Conservation (phyloP, 1,140 invertebrate genomes). For the Eupristina koningsbergeri region DNA sequence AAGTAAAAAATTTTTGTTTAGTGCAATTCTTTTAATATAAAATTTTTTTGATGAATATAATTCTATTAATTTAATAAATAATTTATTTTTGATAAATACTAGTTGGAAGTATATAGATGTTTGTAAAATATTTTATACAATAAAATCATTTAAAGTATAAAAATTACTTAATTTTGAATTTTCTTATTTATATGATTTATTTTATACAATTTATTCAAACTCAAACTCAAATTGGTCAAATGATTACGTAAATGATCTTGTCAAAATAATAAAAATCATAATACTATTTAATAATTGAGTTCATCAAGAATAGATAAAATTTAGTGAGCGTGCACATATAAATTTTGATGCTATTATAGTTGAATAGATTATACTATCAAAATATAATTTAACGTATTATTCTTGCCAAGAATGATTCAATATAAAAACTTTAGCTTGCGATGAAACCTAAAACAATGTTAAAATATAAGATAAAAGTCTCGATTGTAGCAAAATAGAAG, state of each 20-base stretch:
- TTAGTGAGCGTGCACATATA: not conserved
- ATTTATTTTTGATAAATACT: too few relatives aligned
- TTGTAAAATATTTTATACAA: too few relatives aligned
- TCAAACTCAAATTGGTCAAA: too few relatives aligned
- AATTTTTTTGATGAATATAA: too few relatives aligned
- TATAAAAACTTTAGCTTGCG: not conserved
- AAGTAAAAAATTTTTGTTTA: too few relatives aligned
- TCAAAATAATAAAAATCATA: not conserved
- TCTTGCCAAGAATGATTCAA: not conserved
- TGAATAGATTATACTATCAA: not conserved
- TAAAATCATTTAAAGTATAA: too few relatives aligned
- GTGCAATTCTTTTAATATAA: too few relatives aligned
- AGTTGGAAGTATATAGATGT: too few relatives aligned
- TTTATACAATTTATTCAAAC: too few relatives aligned
- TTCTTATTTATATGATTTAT: too few relatives aligned
- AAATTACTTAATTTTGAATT: too few relatives aligned
- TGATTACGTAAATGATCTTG: not conserved
- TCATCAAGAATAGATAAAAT: not conserved
- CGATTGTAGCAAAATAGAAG: not conserved
- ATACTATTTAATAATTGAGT: not conserved
- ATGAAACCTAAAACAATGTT: not conserved
- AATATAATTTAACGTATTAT: not conserved
- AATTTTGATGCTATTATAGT: not conserved
- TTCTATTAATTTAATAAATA: too few relatives aligned
- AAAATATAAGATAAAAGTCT: not conserved